phyloP scores from a whole-genome alignment of 2,113 vertebrate genomes.

The Scalopus aquaticus region DNA sequence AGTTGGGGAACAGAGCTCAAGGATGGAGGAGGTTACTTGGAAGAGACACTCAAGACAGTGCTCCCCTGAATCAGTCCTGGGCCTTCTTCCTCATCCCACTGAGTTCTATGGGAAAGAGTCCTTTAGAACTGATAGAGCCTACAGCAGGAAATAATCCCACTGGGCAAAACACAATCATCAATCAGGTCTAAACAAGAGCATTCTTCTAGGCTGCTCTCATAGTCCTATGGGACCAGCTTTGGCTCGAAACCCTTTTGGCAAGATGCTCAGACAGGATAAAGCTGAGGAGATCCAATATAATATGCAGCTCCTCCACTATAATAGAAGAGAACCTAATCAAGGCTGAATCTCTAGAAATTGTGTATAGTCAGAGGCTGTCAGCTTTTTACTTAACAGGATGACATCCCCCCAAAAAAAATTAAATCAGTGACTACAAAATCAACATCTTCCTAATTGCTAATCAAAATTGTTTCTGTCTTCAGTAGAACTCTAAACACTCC shows the following conservation, averaged over 20 bases:
- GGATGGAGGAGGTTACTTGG: neutral
- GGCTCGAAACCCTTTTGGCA: neutral
- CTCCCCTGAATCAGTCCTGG: neutral
- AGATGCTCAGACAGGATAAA: neutral
- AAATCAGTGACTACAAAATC: neutral
- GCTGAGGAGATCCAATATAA: neutral
- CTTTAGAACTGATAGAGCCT: neutral
- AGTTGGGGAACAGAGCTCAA: neutral
- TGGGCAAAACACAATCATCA: neutral
- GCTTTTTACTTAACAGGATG: neutral
- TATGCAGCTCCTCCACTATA: neutral
- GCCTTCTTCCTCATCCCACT: neutral
- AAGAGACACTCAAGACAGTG: neutral
- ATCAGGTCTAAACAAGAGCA: neutral
- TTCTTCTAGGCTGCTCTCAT: neutral
- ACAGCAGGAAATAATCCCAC: neutral
- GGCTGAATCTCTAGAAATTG: neutral
- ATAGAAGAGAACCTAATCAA: neutral
- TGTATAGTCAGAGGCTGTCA: neutral
- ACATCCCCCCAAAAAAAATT: neutral
- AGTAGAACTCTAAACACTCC: too few species aligned
- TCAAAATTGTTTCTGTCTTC: too few species aligned
- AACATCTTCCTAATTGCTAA: neutral
- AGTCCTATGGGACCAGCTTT: neutral
- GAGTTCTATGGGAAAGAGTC: neutral